Conservation (phyloP, 2,888 invertebrate genomes). For the Scaptodrosophila latifasciaeformis region DNA sequence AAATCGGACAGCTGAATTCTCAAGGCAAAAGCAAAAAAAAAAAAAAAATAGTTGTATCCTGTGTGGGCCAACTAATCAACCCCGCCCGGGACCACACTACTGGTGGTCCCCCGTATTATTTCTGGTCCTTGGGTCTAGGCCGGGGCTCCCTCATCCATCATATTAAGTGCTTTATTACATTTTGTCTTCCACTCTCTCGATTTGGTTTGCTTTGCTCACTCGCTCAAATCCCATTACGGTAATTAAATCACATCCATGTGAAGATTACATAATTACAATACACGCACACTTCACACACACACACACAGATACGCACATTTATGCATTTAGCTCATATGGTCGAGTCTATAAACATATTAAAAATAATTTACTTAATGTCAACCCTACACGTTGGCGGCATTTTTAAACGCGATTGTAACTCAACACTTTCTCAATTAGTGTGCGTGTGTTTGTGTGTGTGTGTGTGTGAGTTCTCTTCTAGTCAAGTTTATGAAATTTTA, state of each 20-base stretch:
- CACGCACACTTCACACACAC: constrained; percentile 26
- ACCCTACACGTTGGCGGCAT: no score
- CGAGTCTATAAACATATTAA: constrained; percentile 73
- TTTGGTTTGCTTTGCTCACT: constrained; percentile 32
- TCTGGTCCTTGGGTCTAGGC: no score
- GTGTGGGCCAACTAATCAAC: no score
- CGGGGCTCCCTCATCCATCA: constrained; percentile 70
- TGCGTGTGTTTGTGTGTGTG: no score
- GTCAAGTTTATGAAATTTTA: constrained; percentile 21
- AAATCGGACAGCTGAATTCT: constrained; percentile 40
- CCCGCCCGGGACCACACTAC: no score
- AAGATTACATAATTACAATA: constrained; percentile 72
- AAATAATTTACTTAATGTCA: constrained; percentile 74
- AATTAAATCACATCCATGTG: constrained; percentile 74
- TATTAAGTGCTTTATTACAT: constrained; percentile 74
- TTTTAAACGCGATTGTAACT: constrained; percentile 52
- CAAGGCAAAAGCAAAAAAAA: constrained; percentile 12
- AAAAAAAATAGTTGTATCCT: no score
- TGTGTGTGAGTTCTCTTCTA: constrained; percentile 53
- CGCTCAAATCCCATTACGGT: constrained; percentile 73
- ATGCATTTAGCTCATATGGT: constrained; percentile 41
- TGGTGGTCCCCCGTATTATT: no score
- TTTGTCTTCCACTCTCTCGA: constrained; percentile 28
- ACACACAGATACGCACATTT: constrained; percentile 2
- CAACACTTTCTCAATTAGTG: constrained; percentile 71